phyloP scores from a whole-genome alignment of 1,140 invertebrate genomes.

The Mya arenaria region DNA sequence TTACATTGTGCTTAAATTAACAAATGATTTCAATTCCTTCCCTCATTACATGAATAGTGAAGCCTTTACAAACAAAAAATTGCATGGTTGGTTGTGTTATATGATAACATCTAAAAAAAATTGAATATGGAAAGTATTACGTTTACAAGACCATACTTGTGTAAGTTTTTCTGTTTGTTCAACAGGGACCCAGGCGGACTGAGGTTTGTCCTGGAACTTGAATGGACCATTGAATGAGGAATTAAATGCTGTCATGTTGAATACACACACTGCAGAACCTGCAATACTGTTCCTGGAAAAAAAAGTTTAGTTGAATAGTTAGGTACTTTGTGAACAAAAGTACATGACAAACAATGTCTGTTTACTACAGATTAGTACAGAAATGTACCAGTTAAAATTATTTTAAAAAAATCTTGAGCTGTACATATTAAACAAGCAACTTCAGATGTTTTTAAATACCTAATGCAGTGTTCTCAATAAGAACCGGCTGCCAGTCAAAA shows the following conservation, averaged over 20 bases:
- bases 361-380: neutral
- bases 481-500: too few species aligned
- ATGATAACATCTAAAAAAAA: too few species aligned
- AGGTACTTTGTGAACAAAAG: neutral
- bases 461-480: neutral
- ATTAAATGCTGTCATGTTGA: slow-evolving; percentile 74
- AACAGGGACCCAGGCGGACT: slow-evolving; percentile 81
- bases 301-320: neutral
- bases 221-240: slow-evolving; percentile 75
- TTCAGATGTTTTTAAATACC: neutral
- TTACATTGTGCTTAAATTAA: too few species aligned
- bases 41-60: too few species aligned
- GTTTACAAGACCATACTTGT: too few species aligned
- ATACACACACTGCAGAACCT: slow-evolving; percentile 79
- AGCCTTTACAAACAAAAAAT: too few species aligned
- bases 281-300: slow-evolving; percentile 76
- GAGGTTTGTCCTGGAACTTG: slow-evolving; percentile 74
- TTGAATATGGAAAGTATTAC: too few species aligned
- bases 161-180: slow-evolving; percentile 63
- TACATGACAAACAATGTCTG: neutral
- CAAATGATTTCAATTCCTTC: too few species aligned
- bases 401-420: neutral
- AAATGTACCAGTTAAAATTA: neutral
- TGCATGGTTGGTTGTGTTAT: too few species aligned
- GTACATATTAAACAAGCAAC: too few species aligned